phyloP scores from a whole-genome alignment of 2,888 invertebrate species.

The Graphium colonna region DNA sequence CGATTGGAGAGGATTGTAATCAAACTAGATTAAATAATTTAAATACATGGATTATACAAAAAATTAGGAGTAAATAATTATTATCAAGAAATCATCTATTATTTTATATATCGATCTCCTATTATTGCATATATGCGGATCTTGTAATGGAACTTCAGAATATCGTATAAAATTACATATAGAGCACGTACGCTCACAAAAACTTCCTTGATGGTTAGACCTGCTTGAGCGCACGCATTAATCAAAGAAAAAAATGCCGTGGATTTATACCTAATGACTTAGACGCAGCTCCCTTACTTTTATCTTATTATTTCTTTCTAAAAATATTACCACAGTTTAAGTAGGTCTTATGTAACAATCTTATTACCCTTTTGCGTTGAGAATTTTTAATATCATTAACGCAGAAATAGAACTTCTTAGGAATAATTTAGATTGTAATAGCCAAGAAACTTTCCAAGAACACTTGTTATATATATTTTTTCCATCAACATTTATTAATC shows the following conservation, averaged over 20 bases:
- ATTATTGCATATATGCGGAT: too few species aligned
- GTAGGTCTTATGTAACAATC: neutral
- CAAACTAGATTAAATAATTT: too few species aligned
- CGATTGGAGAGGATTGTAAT: too few species aligned
- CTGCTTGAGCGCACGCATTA: constrained; percentile 16
- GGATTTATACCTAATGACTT: constrained; percentile 18
- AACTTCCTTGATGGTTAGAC: constrained; percentile 22
- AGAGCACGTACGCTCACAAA: constrained; percentile 16
- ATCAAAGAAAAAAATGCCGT: constrained; percentile 14
- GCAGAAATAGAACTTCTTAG: neutral
- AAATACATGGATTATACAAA: too few species aligned
- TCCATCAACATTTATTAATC: too few species aligned
- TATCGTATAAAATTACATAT: too few species aligned
- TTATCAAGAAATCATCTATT: too few species aligned
- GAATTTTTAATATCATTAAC: neutral
- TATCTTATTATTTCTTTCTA: constrained; percentile 15
- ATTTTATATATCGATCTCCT: too few species aligned
- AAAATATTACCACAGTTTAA: neutral
- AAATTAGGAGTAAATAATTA: too few species aligned
- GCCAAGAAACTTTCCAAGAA: neutral
- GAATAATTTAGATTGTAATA: neutral
- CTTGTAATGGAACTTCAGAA: too few species aligned
- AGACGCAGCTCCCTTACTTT: constrained; percentile 5
- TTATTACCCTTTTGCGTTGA: constrained; percentile 1
- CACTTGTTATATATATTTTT: too few species aligned